A percentile compares a stretch with the other conserved stretches of the same genome.
These are phyloP conservation scores for Sitobion miscanthi DNA, from an alignment of 1,140 invertebrate genomes.

Conservation along the genomic window DNA sequence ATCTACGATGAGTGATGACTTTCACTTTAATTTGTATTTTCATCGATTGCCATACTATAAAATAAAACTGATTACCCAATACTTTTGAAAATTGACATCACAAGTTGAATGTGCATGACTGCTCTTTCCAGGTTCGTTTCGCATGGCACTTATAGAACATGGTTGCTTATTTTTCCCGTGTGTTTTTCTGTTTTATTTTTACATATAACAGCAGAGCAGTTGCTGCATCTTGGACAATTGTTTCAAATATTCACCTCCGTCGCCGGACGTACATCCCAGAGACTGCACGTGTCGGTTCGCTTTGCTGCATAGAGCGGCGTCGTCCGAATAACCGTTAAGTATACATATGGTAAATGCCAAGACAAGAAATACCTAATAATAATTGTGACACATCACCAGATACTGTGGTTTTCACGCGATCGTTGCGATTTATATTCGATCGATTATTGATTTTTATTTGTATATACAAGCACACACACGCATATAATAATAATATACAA, in stretches of 20 bases:
- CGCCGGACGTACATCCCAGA: conserved; percentile 73
- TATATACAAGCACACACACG: not conserved
- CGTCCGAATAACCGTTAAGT: conserved; percentile 61
- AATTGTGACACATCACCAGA: not conserved
- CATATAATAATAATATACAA: not conserved
- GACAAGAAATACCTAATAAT: not conserved
- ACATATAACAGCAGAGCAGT: conserved; percentile 66
- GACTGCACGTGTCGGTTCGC: conserved; percentile 88
- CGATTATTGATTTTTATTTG: not conserved
- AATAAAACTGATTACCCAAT: not conserved
- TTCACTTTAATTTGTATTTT: not conserved
- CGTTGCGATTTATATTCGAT: not conserved
- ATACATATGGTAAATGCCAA: not conserved
- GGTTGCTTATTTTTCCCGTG: conserved; percentile 45
- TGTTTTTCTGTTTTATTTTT: conserved; percentile 52
- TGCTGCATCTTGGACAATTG: conserved; percentile 84
- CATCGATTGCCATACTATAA: not conserved
- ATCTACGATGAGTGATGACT: not conserved
- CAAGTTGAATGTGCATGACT: conserved; percentile 21
- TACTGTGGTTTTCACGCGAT: not conserved
- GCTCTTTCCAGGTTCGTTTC: not conserved
- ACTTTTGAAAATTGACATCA: not conserved
- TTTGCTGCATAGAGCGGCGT: conserved; percentile 80
- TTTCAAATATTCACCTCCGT: conserved; percentile 79
- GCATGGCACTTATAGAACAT: conserved; percentile 31